Conservation (phyloP, 2,888 invertebrate genomes). For the Archips crataeganus region DNA sequence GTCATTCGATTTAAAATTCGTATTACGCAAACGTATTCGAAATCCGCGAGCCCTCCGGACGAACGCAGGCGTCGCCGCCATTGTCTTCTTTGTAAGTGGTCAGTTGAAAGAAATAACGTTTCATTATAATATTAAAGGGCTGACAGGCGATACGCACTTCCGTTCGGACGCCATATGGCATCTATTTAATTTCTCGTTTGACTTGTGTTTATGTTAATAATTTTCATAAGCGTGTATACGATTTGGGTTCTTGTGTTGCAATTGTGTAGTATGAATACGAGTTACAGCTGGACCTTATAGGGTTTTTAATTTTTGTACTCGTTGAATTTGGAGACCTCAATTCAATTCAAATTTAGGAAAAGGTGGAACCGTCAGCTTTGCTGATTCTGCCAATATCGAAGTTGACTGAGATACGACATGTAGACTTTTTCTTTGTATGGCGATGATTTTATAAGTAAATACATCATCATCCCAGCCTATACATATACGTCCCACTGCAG, state of each 20-base stretch:
- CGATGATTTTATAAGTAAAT: no score
- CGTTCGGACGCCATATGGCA: constrained; percentile 79
- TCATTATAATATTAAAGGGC: constrained; percentile 80
- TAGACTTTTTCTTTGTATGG: no score
- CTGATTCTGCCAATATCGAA: no score
- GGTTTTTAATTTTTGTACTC: neutral
- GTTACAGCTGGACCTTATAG: constrained; percentile 23
- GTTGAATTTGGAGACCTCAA: neutral
- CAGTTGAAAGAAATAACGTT: constrained; percentile 80
- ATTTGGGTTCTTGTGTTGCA: constrained; percentile 30
- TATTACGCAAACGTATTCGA: constrained; percentile 53
- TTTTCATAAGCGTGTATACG: constrained; percentile 39
- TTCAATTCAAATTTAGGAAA: neutral
- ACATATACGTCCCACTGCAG: no score
- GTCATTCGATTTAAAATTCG: constrained; percentile 36
- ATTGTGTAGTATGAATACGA: constrained; percentile 27
- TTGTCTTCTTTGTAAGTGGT: constrained; percentile 82
- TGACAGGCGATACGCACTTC: constrained; percentile 84
- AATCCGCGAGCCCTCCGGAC: constrained; percentile 71
- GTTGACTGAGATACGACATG: no score
- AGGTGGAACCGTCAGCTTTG: no score
- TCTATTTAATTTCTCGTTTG: constrained; percentile 60
- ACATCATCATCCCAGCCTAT: no score
- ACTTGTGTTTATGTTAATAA: constrained; percentile 40
- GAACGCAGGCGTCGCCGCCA: constrained; percentile 70